Evolutionary conservation across 2,113 vertebrate species (phyloP).

Genomic region (Prinia subflava): DNA sequence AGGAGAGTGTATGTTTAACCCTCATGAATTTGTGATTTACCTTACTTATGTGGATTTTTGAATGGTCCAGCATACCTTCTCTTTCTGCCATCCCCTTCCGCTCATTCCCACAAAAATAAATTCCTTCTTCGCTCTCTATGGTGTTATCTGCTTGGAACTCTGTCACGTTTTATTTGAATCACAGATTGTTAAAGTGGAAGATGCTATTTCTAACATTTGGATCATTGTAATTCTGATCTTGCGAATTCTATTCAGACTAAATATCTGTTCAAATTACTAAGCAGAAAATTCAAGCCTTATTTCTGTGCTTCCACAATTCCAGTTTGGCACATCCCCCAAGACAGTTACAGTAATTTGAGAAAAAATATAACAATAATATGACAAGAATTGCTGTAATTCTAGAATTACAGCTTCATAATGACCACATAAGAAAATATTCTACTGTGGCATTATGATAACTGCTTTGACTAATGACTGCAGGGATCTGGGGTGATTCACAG

Average conservation of each 20-base stretch:
- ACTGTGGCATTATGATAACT: neutral
- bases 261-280: neutral
- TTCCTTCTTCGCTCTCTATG: neutral
- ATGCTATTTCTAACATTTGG: neutral
- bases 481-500: neutral
- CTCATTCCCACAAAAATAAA: neutral
- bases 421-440: neutral
- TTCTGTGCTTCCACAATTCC: neutral
- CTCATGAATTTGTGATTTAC: neutral
- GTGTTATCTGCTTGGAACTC: neutral
- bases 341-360: neutral
- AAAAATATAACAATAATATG: neutral
- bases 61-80: neutral
- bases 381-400: neutral
- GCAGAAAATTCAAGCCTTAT: neutral
- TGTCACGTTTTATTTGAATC: neutral
- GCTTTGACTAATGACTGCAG: neutral
- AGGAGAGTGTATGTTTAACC: neutral
- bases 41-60: neutral
- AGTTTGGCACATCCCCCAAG: neutral
- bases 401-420: neutral
- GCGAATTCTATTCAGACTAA: neutral
- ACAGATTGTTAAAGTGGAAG: neutral
- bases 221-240: neutral
- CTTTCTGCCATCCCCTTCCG: neutral